Evolutionary conservation across 2,888 invertebrate species (phyloP).

Genomic region (Encarsia formosa): DNA sequence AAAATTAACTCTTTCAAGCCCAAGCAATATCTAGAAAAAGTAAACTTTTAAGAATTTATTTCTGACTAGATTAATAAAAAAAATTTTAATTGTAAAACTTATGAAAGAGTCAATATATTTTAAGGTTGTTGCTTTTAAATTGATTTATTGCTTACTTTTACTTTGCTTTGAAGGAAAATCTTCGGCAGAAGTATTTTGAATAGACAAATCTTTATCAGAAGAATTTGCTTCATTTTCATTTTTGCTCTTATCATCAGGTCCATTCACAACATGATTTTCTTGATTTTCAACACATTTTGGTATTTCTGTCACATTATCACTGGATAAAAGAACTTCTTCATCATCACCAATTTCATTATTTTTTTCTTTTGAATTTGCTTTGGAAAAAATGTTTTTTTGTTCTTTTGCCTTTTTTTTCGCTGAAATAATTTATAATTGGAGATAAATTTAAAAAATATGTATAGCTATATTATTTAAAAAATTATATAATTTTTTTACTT

Average conservation of each 20-base stretch:
- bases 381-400: no score
- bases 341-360: constrained; percentile 36
- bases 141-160: constrained; percentile 16
- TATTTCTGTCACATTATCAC: constrained; percentile 29
- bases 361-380: constrained; percentile 27
- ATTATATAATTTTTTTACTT: constrained; percentile 13
- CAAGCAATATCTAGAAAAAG: no score
- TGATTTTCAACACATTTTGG: constrained; percentile 43
- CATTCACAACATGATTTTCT: constrained; percentile 44
- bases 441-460: constrained; percentile 26
- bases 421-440: no score
- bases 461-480: constrained; percentile 4
- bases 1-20: constrained; percentile 19
- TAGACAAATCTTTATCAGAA: constrained; percentile 6
- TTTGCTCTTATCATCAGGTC: constrained; percentile 15
- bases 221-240: constrained; percentile 10
- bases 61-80: no score
- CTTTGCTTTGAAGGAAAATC: constrained; percentile 6
- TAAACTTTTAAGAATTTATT: no score
- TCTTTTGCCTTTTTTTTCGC: no score
- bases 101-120: no score
- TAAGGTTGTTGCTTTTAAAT: background rate
- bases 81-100: no score
- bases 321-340: no score
- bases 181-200: constrained; percentile 1